Base-by-base conservation (phyloP, 1,140 invertebrate species). In the Pissodes strobi region DNA sequence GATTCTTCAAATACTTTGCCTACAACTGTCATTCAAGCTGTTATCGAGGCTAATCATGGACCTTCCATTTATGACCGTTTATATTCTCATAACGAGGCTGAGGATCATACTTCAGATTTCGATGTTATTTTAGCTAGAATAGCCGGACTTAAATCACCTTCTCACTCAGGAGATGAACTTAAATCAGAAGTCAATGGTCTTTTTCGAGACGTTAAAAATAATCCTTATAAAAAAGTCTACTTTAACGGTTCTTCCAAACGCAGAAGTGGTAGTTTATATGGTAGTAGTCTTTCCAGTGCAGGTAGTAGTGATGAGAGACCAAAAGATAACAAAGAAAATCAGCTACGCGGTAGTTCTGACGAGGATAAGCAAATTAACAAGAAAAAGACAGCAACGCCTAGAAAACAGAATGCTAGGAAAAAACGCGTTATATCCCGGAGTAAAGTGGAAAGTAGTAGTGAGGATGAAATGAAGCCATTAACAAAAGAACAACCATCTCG, bases 31-130 rank as follows among this genome's bases (percentile, higher is more conserved):
- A 78, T 86, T 23, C 81, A 85, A 21, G 91, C 92, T 6, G 87
- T 96, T 4, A 81, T 91, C 48, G 89, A 92, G 72, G 93, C 93
- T 0, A 95, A 95, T 78, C 91, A 94, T 75, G 93, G 92, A 0
- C 90, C 91, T 19, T 91, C 90, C 18, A 89, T 95, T 41, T 95
- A 95, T 73, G 93, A 95, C 77, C 84, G 87, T 56, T 79, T 94
- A 23, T 95, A 93, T 76, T 90, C 90, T 1, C 88, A 91, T 78
- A 74, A 84, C 10, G 82, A 83, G 71, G 86, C 88, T 15, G 82
- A 86, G 61, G 84, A 86, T 71, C 82, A 88, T 65, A 85, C 84
- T 37, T 83, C 83, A 63, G 86, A 90, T 74, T 89, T 91, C 71
- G 88, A 91, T 21, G 82, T 83, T 15, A 80, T 92, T 18, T 76